Percentiles rank a stretch among this genome's conserved stretches.
These are phyloP conservation scores for Cromileptes altivelis DNA, from an alignment of 2,113 vertebrate genomes.

Conservation along the genomic window DNA sequence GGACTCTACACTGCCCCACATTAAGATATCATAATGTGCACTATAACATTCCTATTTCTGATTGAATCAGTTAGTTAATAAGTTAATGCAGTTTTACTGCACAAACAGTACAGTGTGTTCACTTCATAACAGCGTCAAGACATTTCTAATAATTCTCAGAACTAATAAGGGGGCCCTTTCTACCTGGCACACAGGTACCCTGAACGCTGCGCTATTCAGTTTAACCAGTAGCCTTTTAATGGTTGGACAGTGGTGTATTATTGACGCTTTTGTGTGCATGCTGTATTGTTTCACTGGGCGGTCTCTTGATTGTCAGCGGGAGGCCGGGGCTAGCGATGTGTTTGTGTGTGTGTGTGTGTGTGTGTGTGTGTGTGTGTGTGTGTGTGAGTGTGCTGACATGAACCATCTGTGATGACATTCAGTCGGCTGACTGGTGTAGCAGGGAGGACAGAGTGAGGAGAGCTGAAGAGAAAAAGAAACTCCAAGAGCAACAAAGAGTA, in stretches of 20 bases:
- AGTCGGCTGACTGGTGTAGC: conserved; percentile 56
- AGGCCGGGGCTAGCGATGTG: conserved; percentile 50
- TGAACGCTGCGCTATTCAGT: conserved; percentile 28
- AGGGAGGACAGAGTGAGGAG: conserved; percentile 37
- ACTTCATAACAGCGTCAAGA: conserved; percentile 2
- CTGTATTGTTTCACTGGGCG: conserved; percentile 62
- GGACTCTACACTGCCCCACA: too few relatives aligned
- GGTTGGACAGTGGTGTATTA: conserved; percentile 43
- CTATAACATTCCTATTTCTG: not conserved
- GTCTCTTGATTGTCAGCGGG: conserved; percentile 67
- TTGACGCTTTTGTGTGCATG: conserved; percentile 62
- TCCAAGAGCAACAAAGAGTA: not conserved
- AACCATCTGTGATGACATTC: conserved; percentile 75
- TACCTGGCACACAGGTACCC: conserved; percentile 12
- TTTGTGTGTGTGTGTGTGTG: conserved; percentile 36
- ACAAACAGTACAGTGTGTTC: not conserved
- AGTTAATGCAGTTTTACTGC: not conserved
- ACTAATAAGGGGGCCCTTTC: conserved; percentile 8
- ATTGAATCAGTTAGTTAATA: not conserved
- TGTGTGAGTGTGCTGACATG: conserved; percentile 76
- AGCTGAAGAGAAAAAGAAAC: conserved; percentile 24
- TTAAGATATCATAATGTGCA: too few relatives aligned
- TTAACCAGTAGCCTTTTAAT: conserved; percentile 47
- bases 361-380: conserved; percentile 36
- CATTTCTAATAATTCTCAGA: not conserved